Conservation (phyloP, 2,888 invertebrate genomes). For the Drosophila neonasuta region DNA sequence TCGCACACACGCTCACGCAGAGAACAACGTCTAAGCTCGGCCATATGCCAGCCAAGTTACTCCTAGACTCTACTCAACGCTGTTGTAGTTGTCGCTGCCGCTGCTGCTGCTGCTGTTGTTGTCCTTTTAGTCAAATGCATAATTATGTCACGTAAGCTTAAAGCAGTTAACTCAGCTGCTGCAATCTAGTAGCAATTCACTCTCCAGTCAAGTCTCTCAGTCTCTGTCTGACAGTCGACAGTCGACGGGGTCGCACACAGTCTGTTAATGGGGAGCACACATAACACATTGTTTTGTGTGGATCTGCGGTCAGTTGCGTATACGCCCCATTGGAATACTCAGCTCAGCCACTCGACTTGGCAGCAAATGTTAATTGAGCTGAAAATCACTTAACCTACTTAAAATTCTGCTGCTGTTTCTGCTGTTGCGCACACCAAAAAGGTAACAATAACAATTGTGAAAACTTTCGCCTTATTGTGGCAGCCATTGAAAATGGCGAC, state of each 20-base stretch:
- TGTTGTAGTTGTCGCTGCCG: not conserved
- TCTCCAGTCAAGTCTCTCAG: slow-evolving; percentile 49
- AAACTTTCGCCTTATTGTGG: slow-evolving; percentile 25
- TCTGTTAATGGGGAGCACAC: slow-evolving; percentile 65
- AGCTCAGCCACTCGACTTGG: slow-evolving; percentile 8
- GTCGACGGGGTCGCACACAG: slow-evolving; percentile 36
- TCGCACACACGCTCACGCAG: slow-evolving; percentile 18
- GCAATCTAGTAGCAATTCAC: slow-evolving; percentile 76
- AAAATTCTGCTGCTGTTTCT: slow-evolving; percentile 29
- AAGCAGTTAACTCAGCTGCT: slow-evolving; percentile 76
- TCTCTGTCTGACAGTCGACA: slow-evolving; percentile 54
- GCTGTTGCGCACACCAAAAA: slow-evolving; percentile 18
- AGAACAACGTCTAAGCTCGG: slow-evolving; percentile 30
- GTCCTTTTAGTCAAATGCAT: slow-evolving; percentile 75
- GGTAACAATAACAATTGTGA: slow-evolving; percentile 15
- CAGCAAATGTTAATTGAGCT: slow-evolving; percentile 74
- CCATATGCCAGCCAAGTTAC: slow-evolving; percentile 62
- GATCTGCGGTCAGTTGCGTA: slow-evolving; percentile 52
- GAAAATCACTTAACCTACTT: slow-evolving; percentile 76
- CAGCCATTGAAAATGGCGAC: slow-evolving; percentile 2
- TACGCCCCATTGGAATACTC: slow-evolving; percentile 58
- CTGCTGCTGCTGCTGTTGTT: slow-evolving; percentile 26
- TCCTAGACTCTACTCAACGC: slow-evolving; percentile 7
- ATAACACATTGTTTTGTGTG: slow-evolving; percentile 58
- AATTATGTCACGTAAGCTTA: slow-evolving; percentile 78